Evolutionary conservation across 2,113 vertebrate genomes (phyloP), one percentile per base, ranked within the genome.

Genomic region (Hypanus sabinus): DNA sequence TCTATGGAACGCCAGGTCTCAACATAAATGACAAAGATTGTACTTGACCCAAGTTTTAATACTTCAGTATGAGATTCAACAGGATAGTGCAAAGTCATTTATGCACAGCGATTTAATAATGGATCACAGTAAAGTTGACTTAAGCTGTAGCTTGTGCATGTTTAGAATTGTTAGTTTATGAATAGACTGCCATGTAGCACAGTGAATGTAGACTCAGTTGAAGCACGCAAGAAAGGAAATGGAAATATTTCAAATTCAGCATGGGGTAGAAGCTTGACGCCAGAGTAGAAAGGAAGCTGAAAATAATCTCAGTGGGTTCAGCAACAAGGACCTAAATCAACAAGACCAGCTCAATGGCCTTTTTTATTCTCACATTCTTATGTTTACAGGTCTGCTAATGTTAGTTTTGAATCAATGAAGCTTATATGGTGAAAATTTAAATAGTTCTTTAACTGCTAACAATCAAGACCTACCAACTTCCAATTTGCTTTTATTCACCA

Each of bases 201-300:
- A 75, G 22, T 93, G 68, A 73, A 73, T 93, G 91, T 73, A 55
- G 65, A 93, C 91, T 93, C 91, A 93, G 38, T 93, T 93, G 90
- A 73, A 93, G 38, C 68, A 93, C 12, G 73, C 91, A 93, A 73
- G 38, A 93, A 93, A 93, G 91, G 91, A 93, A 93, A 93, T 93
- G 91, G 91, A 93, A 93, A 93, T 46, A 93, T 93, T 93, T 93
- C 70, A 93, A 46, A 93, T 93, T 73, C 68, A 93, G 70, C 91
- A 93, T 71, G 91, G 91, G 91, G 91, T 73, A 75, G 36, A 27
- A 24, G 70, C 91, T 73, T 46, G 91, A 93, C 70, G 91, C 91
- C 91, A 93, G 91, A 75, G 65, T 22, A 38, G 38, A 55, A 46
- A 93, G 91, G 70, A 33, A 93, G 24, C 68, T 93, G 70, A 93